Evolutionary conservation across 2,113 vertebrate species (phyloP).

Genomic region (Pelecanoides urinatrix): DNA sequence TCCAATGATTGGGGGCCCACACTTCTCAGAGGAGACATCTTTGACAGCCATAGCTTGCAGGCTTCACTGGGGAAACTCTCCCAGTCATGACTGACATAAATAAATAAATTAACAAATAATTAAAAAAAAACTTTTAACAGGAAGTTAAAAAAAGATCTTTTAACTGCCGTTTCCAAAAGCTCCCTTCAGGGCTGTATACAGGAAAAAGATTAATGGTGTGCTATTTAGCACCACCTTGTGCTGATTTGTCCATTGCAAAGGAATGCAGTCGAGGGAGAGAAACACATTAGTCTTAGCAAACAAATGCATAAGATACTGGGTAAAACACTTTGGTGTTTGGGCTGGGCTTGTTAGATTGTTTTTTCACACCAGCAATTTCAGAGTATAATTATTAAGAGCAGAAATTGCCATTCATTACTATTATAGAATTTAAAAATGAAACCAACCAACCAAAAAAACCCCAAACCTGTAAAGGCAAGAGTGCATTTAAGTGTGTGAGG

Average conservation of each 20-base stretch:
- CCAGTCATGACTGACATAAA: not conserved
- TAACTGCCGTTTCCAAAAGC: not conserved
- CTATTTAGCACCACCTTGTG: conserved; percentile 35
- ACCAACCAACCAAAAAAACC: not conserved
- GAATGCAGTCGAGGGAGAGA: not conserved
- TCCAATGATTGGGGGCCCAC: not conserved
- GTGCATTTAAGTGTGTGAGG: not conserved
- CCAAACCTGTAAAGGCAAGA: not conserved
- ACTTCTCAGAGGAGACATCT: not conserved
- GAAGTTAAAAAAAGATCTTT: not conserved
- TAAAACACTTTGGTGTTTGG: not conserved
- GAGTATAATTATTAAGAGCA: not conserved
- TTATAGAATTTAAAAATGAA: not conserved
- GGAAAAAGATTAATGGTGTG: not conserved
- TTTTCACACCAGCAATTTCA: not conserved
- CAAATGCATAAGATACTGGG: not conserved
- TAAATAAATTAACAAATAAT: not conserved
- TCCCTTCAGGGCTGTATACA: not conserved
- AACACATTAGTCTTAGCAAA: not conserved
- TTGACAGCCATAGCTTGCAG: not conserved
- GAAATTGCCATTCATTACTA: not conserved
- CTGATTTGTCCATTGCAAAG: not conserved
- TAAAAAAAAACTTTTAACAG: not conserved
- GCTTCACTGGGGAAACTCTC: not conserved
- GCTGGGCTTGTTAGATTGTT: not conserved